These are phyloP conservation scores for Platycnemis pennipes DNA, from an alignment of 2,888 invertebrate species.

Conservation along the genomic window DNA sequence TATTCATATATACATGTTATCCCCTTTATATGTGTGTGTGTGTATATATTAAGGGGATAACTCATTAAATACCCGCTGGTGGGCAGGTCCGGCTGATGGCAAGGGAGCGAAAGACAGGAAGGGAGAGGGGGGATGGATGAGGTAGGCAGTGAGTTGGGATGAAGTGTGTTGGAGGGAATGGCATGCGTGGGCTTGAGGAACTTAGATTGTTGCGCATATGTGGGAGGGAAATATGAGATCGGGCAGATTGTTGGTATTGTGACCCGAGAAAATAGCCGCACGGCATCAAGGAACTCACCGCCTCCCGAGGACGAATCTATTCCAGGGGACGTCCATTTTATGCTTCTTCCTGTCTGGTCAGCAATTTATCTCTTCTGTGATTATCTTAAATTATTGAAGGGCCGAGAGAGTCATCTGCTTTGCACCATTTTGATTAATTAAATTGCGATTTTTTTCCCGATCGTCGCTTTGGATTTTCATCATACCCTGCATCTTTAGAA, in stretches of 20 bases:
- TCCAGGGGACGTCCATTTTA: not conserved
- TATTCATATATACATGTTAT: no score
- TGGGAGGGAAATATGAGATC: slow-evolving; percentile 41
- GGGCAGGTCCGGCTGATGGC: slow-evolving; percentile 2
- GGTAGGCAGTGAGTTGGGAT: not conserved
- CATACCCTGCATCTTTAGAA: no score
- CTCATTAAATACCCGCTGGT: slow-evolving; percentile 43
- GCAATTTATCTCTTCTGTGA: not conserved
- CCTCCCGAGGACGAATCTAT: not conserved
- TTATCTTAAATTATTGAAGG: no score
- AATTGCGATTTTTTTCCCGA: no score
- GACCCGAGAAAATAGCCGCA: not conserved
- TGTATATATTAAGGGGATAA: not conserved
- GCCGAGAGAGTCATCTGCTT: no score
- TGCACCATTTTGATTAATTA: no score
- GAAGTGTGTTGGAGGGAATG: not conserved
- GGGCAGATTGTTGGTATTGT: not conserved
- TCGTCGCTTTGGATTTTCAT: no score
- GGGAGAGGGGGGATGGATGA: not conserved
- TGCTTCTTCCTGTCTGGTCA: not conserved
- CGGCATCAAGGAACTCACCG: not conserved
- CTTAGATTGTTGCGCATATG: not conserved
- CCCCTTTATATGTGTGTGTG: not conserved
- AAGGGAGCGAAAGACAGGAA: not conserved
- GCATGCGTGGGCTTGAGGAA: not conserved